Base-by-base conservation (phyloP, 2,113 vertebrate species). In the Ailurus styani region DNA sequence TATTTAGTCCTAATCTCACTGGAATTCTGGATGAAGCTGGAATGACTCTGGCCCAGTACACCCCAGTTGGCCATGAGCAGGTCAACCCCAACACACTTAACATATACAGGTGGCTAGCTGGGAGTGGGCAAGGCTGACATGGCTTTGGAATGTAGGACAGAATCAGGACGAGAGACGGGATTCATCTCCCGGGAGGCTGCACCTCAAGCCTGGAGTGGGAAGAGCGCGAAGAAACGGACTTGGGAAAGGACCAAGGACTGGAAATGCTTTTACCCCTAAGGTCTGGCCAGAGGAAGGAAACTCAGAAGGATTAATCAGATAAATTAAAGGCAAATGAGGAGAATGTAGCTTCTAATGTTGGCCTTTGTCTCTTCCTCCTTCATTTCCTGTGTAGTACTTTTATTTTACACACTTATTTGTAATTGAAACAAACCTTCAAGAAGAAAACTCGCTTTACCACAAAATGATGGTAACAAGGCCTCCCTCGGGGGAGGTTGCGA, bases 401-500 rank as follows among this genome's bases (percentile, higher is more conserved):
- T 40, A 79, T 88, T 94, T 94, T 82, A 31, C 54, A 68, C 79
- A 93, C 87, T 93, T 50, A 95, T 90, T 93, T 89, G n/a, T 84
- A 90, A 90, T 40, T 82, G 60, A 47, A 95, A 88, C 45, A 83
- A 34, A 66, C 2, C 29, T 94, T 81, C 45, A 91, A 91, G 87
- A 95, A 75, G n/a, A 73, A 97, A 73, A 55, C 11, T 40, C 8
- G 1, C 62, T 90, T 45, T 18, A 21, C 37, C n/a, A 17, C 64
- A 93, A 85, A 68, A 64, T 12, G n/a, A 66, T 25, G 47, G 64
- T 85, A n/a, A 47, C 3, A 37, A 31, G 57, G 40, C 21, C 47
- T 97, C 27, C 14, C 34, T 60, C 25, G 17, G 62, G 17, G 87
- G 40, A 84, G 37, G 45, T 23, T 9, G 18, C 31, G 31, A 52